A percentile compares a stretch with the other conserved stretches of the same genome.
Evolutionary conservation across 2,888 invertebrate species (phyloP).

Genomic region (Salpingus planirostris): DNA sequence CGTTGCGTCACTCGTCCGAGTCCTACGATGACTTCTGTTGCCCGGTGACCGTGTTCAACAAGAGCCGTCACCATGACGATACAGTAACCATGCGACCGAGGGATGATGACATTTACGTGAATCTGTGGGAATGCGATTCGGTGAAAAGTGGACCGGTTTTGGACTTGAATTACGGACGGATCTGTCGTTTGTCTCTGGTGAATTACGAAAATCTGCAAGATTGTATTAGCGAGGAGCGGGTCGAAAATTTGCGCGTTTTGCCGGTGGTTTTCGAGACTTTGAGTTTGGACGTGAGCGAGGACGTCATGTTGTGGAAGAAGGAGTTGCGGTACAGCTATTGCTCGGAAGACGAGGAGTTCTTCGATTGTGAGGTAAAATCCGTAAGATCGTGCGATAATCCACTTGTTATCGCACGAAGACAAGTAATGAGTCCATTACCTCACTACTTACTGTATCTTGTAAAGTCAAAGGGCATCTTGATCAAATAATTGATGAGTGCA

Average conservation of each 20-base stretch:
- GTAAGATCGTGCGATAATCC: no score
- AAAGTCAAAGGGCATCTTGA: no score
- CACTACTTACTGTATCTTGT: no score
- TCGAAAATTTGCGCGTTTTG: slow-evolving; percentile 19
- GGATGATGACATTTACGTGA: slow-evolving; percentile 19
- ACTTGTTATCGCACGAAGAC: no score
- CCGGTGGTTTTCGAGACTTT: slow-evolving; percentile 37
- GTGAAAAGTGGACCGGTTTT: slow-evolving; percentile 4
- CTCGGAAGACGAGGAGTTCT: slow-evolving; percentile 46
- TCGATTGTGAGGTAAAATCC: slow-evolving; percentile 39
- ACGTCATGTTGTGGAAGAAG: slow-evolving; percentile 50
- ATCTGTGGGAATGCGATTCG: slow-evolving; percentile 24
- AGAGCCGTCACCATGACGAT: slow-evolving; percentile 6
- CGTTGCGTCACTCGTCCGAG: slow-evolving; percentile 30
- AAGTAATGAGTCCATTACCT: no score
- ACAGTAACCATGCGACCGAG: slow-evolving; percentile 13
- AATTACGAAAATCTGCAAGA: no score
- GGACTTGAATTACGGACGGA: slow-evolving; percentile 21
- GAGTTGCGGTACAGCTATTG: slow-evolving; percentile 44
- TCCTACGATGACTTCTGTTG: slow-evolving; percentile 30
- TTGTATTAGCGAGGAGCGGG: slow-evolving; percentile 25
- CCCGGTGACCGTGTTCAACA: slow-evolving; percentile 9
- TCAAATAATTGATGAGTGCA: no score
- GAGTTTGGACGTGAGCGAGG: slow-evolving; percentile 42
- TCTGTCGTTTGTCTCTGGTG: slow-evolving; percentile 26